Evolutionary conservation across 2,888 invertebrate species (phyloP), one percentile per base, ranked within the genome.

Genomic region (Pachymerium ferrugineum): DNA sequence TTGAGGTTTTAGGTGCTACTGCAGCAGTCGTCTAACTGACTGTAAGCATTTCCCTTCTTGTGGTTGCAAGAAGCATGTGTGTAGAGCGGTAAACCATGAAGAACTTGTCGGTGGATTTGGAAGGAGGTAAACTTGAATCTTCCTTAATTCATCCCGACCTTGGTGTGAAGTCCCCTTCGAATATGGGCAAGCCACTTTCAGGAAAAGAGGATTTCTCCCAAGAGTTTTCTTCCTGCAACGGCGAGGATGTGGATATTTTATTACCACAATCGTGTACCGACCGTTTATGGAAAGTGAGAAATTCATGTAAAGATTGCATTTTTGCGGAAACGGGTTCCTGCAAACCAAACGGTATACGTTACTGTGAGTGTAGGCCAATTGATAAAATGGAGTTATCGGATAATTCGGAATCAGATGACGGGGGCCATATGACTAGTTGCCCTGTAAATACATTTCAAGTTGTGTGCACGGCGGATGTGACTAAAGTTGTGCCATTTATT

Each of bases 41-140:
- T 16, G 47, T 10, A 5, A 4, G 22, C 16, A 47, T 10, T 22
- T 22, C 5, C 16, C 38, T 47, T 47, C 47, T 47, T 47, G 47
- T 16, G 47, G 19, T 47, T 22, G 47, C 47, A 47, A 47, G 47
- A 47, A 47, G 47, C 19, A 47, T 47, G 22, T 19, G 16, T 16
- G 4, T 12, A 19, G 19, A 47, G 8, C 19, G 16, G n/a, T 16
- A 38, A 47, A 19, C 47, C 3, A 47, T 47, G 47, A 47, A 47
- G 47, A 47, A 47, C 47, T 22, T 47, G 16, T 16, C 47, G 8
- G 47, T 47, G 16, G 47, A 47, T 47, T 47, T 47, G 22, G 47
- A 47, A 47, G 47, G 47, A 47, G 47, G 47, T 47, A 47, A 47
- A 47, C 47, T 47, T 47, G 47, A 47, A 47, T 47, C 47, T 47